Evolutionary conservation across 2,797 vertebrate genomes (phyloP), one percentile per base, ranked within the genome.

Genomic region (Corythornis leucogaster): DNA sequence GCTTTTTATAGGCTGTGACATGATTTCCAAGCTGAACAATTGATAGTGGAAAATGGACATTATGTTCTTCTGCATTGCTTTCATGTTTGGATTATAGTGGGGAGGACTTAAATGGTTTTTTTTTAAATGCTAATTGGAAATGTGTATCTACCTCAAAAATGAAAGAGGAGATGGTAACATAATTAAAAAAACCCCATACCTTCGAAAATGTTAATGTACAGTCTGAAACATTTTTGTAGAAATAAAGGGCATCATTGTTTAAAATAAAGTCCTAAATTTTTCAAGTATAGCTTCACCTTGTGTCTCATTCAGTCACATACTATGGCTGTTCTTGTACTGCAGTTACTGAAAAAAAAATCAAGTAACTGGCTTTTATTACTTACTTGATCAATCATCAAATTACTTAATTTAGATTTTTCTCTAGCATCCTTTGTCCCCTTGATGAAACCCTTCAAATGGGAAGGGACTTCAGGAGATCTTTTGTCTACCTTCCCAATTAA

Each of bases 211-310:
- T 13, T 38, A 15, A 64, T 64, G 12, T 57, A 67, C 4, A 53
- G 55, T 45, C 59, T 93, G 78, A 31, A 50, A 50, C 24, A 22
- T 42, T 84, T 92, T 92, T 92, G 42, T 86, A 79, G 57, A 87
- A 63, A 45, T 12, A 25, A 62, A 40, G 20, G 11, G 14, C 2
- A 7, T 7, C 0, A 17, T 48, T n/a, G 53, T 68, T 69, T 80
- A 63, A 95, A 94, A 95, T 82, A 83, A 89, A 94, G 33, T 50
- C 25, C 24, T 84, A 11, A 26, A 20, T 59, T 94, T 93, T 89
- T 85, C 38, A 67, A 66, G 12, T 62, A 25, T 12, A 20, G 28
- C 38, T 75, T 93, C 38, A 63, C 33, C 35, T 62, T 54, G 13
- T 73, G 15, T 79, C 22, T 67, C 64, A 19, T 58, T 73, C 31